Base-by-base conservation (phyloP, 2,797 vertebrate genomes). In the Cossypha polioptera region DNA sequence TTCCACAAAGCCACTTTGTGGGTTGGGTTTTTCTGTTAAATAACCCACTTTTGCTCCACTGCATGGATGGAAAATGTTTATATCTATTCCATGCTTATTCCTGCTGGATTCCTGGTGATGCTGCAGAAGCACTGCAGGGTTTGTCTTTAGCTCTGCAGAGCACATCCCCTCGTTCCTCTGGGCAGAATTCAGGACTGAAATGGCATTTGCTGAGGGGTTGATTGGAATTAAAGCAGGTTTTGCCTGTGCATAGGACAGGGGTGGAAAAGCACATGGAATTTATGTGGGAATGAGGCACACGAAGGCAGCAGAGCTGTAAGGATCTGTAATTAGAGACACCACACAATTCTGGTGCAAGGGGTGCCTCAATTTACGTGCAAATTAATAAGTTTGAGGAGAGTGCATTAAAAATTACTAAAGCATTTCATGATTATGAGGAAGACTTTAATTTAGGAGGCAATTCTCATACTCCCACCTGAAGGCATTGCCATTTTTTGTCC, bases 41-140 rank as follows among this genome's bases (percentile, higher is more conserved):
- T 35, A 57, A 42, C 21, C 16, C 13, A 12, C 16, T 76, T 80
- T 25, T 51, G 4, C 36, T 28, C 7, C 28, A 20, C 18, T 61
- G 6, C 19, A n/a, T n/a, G 29, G 19, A 7, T 61, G 36, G 62
- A 48, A 76, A 77, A 9, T 17, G 17, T 0, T 6, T 1, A 0
- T 55, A 10, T 28, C 35, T 36, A 16, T 21, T 66, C 42, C 10
- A 1, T 40, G 11, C 10, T 3, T 13, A 9, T 51, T 90, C 16
- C 83, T 80, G 21, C 25, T 75, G 76, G 26, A 7, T 73, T 57
- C 28, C 31, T 47, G 76, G 21, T 26, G 80, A 4, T 53, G 73
- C 77, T 85, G 51, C 58, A 36, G 42, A 1, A 35, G 58, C 58
- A 5, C 16, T 0, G 2, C 31, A 35, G 90, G 20, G 12, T 38